Percentiles rank a stretch among this genome's conserved stretches.
phyloP scores from a whole-genome alignment of 1,140 invertebrate genomes.

The Venturia canescens region DNA sequence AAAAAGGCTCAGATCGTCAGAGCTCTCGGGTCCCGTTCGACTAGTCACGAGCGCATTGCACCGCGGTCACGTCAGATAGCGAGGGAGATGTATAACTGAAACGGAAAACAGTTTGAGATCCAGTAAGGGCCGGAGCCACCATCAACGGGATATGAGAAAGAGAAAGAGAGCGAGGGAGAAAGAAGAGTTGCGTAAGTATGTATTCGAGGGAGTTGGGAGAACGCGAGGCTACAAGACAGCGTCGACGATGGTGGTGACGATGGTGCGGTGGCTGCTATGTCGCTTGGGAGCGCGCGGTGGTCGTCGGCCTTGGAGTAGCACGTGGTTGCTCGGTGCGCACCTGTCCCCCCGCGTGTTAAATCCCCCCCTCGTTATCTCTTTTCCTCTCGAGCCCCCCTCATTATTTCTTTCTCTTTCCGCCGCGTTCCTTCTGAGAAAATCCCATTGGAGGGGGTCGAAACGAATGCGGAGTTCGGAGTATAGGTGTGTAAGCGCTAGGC shows the following conservation, averaged over 20 bases:
- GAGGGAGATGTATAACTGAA: background rate
- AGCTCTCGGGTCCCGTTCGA: background rate
- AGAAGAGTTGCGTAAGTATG: constrained; percentile 42
- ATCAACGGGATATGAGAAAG: constrained; percentile 1
- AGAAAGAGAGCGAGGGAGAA: background rate
- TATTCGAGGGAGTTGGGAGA: constrained; percentile 15
- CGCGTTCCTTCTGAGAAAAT: background rate
- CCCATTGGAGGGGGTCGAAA: background rate
- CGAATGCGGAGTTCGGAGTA: background rate
- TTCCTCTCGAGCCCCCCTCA: background rate
- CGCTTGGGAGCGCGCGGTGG: constrained; percentile 45
- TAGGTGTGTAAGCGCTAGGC: background rate
- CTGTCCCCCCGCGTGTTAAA: constrained; percentile 22
- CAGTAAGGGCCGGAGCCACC: constrained; percentile 25
- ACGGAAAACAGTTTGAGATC: constrained; percentile 23
- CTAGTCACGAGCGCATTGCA: background rate
- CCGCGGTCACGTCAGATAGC: background rate
- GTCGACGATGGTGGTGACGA: constrained; percentile 36
- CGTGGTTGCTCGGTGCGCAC: constrained; percentile 58
- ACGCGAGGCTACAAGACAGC: constrained; percentile 12
- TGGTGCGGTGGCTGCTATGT: constrained; percentile 47
- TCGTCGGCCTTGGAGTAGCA: constrained; percentile 63
- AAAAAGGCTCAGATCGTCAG: background rate
- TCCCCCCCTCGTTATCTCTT: constrained; percentile 13
- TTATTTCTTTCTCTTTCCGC: background rate